phyloP scores from a whole-genome alignment of 1,140 invertebrate genomes.

The Zaprionus kolodkinae region DNA sequence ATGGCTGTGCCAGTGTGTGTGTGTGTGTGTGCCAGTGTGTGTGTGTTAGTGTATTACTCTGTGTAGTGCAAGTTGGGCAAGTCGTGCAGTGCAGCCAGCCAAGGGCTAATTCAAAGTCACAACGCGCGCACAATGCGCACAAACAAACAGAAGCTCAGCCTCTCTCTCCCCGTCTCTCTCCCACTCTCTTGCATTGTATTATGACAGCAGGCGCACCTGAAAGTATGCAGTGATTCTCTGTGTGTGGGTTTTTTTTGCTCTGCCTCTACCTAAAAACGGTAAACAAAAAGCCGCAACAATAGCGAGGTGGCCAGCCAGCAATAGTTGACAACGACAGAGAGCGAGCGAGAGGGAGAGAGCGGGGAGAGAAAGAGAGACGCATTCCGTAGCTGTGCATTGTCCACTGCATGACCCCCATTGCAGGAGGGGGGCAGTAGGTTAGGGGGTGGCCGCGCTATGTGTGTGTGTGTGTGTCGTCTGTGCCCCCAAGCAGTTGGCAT shows the following conservation, averaged over 20 bases:
- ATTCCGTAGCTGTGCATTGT: slow-evolving; percentile 74
- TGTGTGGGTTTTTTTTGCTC: slow-evolving; percentile 46
- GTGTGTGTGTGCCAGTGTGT: not conserved
- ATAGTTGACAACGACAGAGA: slow-evolving; percentile 41
- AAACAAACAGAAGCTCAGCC: slow-evolving; percentile 33
- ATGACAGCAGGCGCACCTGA: slow-evolving; percentile 75
- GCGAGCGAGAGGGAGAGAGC: not conserved
- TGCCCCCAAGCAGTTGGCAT: slow-evolving; percentile 63
- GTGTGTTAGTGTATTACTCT: not conserved
- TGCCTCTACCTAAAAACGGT: slow-evolving; percentile 56
- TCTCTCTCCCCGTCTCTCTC: not conserved
- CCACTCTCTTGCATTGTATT: slow-evolving; percentile 57
- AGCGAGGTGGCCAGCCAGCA: slow-evolving; percentile 42
- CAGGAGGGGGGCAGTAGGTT: not conserved
- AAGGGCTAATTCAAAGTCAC: slow-evolving; percentile 70
- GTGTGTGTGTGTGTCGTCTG: slow-evolving; percentile 18
- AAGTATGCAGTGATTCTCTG: slow-evolving; percentile 70
- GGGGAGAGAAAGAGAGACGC: slow-evolving; percentile 24
- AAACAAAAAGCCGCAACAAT: slow-evolving; percentile 76
- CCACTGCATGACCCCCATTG: slow-evolving; percentile 62
- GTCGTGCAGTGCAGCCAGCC: slow-evolving; percentile 16
- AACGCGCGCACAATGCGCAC: slow-evolving; percentile 46
- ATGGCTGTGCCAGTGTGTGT: not conserved
- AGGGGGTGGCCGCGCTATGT: not conserved
- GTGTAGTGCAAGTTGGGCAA: slow-evolving; percentile 22